These are phyloP conservation scores for Oreotragus oreotragus DNA, from an alignment of 2,113 vertebrate species.

Conservation along the genomic window DNA sequence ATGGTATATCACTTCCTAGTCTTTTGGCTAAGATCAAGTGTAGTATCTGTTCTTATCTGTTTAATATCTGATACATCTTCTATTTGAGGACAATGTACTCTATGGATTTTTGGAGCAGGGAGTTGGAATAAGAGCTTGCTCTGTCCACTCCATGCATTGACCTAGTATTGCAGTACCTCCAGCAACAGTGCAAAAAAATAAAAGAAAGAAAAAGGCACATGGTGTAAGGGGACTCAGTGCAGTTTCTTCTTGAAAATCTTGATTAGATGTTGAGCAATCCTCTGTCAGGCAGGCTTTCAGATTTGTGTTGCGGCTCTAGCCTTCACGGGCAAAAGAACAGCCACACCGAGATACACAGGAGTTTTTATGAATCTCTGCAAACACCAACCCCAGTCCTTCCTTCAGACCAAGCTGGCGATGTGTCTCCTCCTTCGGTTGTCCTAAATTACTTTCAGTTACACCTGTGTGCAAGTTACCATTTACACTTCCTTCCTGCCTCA, in stretches of 20 bases:
- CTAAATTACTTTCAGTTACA: not conserved
- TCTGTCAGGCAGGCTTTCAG: not conserved
- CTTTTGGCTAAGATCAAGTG: slow-evolving; percentile 10
- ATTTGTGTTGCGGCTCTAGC: not conserved
- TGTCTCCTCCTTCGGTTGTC: not conserved
- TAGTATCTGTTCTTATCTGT: slow-evolving; percentile 70
- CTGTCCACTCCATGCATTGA: slow-evolving; percentile 78
- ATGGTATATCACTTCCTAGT: not conserved
- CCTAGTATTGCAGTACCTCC: slow-evolving; percentile 76
- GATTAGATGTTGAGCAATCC: not conserved
- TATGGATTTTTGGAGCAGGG: slow-evolving; percentile 59
- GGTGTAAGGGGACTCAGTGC: not conserved
- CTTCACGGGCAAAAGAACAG: not conserved
- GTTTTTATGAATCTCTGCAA: not conserved
- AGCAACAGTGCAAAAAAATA: slow-evolving; percentile 58
- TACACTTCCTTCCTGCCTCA: not conserved
- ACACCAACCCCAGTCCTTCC: too few species aligned
- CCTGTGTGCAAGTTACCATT: not conserved
- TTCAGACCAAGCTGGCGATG: not conserved
- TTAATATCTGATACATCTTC: slow-evolving; percentile 48
- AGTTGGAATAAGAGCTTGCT: slow-evolving; percentile 74
- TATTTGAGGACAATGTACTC: slow-evolving; percentile 72
- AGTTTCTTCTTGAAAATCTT: not conserved
- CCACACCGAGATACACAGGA: rapidly evolving
- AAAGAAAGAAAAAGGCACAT: not conserved